A percentile compares a stretch with the other conserved stretches of the same genome.
These are phyloP conservation scores for Pedicia rivosa DNA, from an alignment of 2,888 invertebrate genomes.

Conservation along the genomic window DNA sequence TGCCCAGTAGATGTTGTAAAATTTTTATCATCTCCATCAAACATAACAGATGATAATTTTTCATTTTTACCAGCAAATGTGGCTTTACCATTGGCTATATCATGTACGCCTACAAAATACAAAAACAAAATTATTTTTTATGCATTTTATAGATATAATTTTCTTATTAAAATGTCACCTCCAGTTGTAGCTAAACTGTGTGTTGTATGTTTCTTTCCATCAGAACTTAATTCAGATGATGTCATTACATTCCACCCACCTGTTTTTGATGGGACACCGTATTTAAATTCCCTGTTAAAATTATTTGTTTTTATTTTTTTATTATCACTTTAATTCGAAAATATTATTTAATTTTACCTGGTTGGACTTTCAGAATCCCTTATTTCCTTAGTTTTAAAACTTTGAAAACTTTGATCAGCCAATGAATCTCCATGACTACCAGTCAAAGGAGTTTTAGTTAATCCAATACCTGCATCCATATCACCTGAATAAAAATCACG, in stretches of 20 bases:
- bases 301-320: too few relatives aligned
- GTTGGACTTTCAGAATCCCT: conserved; percentile 63
- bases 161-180: conserved; percentile 23
- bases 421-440: conserved; percentile 52
- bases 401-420: conserved; percentile 60
- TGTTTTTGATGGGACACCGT: conserved; percentile 23
- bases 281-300: conserved; percentile 9
- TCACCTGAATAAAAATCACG: conserved; percentile 51
- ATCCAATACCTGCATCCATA: conserved; percentile 32
- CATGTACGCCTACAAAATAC: conserved; percentile 35
- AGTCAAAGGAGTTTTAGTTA: conserved; percentile 25
- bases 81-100: conserved; percentile 45
- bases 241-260: conserved; percentile 53
- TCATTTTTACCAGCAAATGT: conserved; percentile 47
- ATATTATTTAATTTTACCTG: conserved; percentile 29
- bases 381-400: conserved; percentile 62
- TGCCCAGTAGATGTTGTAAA: conserved; percentile 33
- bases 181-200: conserved; percentile 45
- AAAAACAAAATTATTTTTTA: background rate
- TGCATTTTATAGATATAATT: background rate
- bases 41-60: conserved; percentile 37
- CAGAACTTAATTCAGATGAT: conserved; percentile 42
- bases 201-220: conserved; percentile 44
- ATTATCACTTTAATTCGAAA: too few relatives aligned
- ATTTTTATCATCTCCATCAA: conserved; percentile 38